Evolutionary conservation across 2,113 vertebrate species (phyloP), one percentile per base, ranked within the genome.

Genomic region (Pomatorhinus ruficollis): DNA sequence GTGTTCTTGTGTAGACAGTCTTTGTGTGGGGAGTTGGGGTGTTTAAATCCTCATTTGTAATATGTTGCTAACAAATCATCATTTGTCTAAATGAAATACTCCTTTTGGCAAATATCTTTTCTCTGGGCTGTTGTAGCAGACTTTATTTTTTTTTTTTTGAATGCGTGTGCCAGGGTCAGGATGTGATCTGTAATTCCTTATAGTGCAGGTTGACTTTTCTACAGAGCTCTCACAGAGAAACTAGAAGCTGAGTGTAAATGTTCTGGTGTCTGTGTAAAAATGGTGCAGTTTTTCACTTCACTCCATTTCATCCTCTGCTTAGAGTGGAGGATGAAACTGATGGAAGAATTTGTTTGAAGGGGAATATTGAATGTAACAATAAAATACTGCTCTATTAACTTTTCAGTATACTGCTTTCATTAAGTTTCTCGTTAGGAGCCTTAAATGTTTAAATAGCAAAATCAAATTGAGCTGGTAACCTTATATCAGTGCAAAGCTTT

Each of bases 121-220:
- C n/a, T 45, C 44, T 65, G 49, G 30, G 31, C 23, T 64, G 18
- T 19, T 76, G 4, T 31, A 64, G 44, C 57, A 76, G 8, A 6
- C 35, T 70, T 37, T 12, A n/a, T 16, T 53, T 53, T 1, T 23
- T 49, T 23, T 44, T 57, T 82, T 70, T 63, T 50, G 24, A 42
- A 2, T 52, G n/a, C 0, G 0, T 16, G 0, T 56, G 27, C 35
- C 28, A 69, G 22, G 25, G 45, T 49, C 40, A 47, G 14, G 52
- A 11, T 81, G 75, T 71, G 76, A 28, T 45, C 20, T 75, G 17
- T 64, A 66, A 8, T 35, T n/a, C 20, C 11, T 78, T 19, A 1
- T 25, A 37, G 57, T 2, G 21, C 28, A 72, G 31, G 3, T 2
- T 64, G 68, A 24, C 21, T 83, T 78, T 83, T 52, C 64, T 75